Evolutionary conservation across 2,888 invertebrate genomes (phyloP), one percentile per base, ranked within the genome.

Genomic region (Sesamia inferens): DNA sequence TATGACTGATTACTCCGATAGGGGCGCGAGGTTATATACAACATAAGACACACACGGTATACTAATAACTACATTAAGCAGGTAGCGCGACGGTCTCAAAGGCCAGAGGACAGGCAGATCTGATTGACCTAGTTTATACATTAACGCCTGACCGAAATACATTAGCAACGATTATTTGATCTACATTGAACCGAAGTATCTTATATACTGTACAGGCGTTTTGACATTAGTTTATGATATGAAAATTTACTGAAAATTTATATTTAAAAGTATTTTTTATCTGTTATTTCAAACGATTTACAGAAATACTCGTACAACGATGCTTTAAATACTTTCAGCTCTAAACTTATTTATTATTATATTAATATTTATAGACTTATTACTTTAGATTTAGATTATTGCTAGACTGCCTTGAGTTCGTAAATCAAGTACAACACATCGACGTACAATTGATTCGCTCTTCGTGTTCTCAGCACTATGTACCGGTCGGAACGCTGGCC

Each of bases 401-500:
- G 31, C 31, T 31, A 31, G 31, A 14, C 13, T 13, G 7, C 16
- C 16, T 24, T 24, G 8, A 16, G 5, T 16, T 24, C 58, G 24
- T 24, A 24, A 19, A 24, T 6, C 6, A 10, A 58, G 24, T 31
- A 0, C 31, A 31, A 24, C 24, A 8, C 24, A 31, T 11, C 16
- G 19, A 24, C 24, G 31, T 19, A 19, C 51, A 14, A 14, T 31
- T n/a, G 31, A 31, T 14, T 57, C 19, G 47, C 19, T 57, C 13
- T 22, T 7, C 19, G 2, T 42, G 54, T 54, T 54, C 39, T 6
- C 65, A 85, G 87, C 14, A 65, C 81, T 74, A 78, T 88, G 89
- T 57, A 88, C 58, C 79, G 90, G 73, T 55, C 85, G 69, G 57
- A 90, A 82, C 87, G 85, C 85, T 81, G 82, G 84, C 73, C 73